A percentile compares a stretch with the other conserved stretches of the same genome.
These are phyloP conservation scores for Ostrea edulis DNA, from an alignment of 1,140 invertebrate genomes.

Conservation along the genomic window DNA sequence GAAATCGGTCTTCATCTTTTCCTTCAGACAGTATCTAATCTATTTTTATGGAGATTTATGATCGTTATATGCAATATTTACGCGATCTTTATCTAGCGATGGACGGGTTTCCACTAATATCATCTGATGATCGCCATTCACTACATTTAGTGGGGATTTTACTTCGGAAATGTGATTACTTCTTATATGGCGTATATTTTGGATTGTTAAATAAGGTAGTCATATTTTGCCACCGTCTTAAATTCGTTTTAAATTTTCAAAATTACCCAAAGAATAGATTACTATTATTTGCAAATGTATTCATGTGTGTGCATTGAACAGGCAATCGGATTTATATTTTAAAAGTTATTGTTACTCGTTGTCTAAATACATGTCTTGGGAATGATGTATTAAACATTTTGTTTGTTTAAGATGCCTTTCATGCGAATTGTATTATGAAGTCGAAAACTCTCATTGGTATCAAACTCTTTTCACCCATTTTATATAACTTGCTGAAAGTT, in stretches of 20 bases:
- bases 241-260: neutral
- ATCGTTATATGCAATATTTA: constrained; percentile 3
- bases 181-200: neutral
- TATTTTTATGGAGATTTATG: neutral
- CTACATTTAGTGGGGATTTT: neutral
- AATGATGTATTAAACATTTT: neutral
- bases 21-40: neutral
- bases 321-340: neutral
- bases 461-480: neutral
- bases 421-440: neutral
- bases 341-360: neutral
- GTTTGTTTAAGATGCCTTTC: neutral
- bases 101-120: neutral
- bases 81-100: neutral
- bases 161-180: neutral
- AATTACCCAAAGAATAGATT: too few relatives aligned
- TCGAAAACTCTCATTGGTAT: neutral
- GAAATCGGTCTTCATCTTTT: neutral
- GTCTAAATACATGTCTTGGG: neutral
- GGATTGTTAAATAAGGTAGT: neutral
- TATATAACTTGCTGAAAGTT: neutral
- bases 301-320: neutral
- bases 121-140: neutral
- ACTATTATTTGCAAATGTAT: neutral
- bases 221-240: neutral